Base-by-base conservation (phyloP, 1,140 invertebrate genomes). In the Cherax destructor region DNA sequence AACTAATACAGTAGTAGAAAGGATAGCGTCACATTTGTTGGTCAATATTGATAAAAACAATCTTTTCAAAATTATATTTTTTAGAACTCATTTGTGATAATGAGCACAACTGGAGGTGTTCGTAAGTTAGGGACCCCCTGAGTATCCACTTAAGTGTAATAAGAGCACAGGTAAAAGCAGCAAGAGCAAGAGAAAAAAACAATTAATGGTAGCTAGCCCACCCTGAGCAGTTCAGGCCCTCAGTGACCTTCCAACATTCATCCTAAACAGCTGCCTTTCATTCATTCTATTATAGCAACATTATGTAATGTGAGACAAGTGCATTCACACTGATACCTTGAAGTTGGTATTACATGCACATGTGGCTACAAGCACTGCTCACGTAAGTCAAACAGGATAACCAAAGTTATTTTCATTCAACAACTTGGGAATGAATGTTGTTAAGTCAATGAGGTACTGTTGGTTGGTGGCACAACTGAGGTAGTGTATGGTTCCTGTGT, bases 381-480 rank as follows among this genome's bases (percentile, higher is more conserved):
- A 74, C 7, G 6, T 30, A 74, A 5, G 2, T 74, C 6, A 4
- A 74, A 30, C 9, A 74, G 24, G 69, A 74, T 74, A n/a, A 7
- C 24, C 1, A 6, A 9, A 30, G 21, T 5, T n/a, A 24, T 74
- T 74, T 74, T 30, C 24, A 30, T 30, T 74, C n/a, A 74, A 74
- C 69, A 74, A 74, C 69, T 74, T 74, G n/a, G n/a, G 49, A n/a
- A 30, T 56, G 85, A 59, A 21, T 76, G 56, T 41, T 52, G 65
- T 59, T 47, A 21, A 74, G 89, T 4, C 83, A 91, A 83, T 50
- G 83, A 84, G 61, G 83, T 76, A 91, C 89, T 91, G 89, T 91
- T 91, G 89, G 89, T 91, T 85, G 88, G 89, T 91, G 88, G 88
- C 89, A 91, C 89, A 91, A 91, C 89, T 91, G 89, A 91, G 89